Evolutionary conservation across 2,888 invertebrate species (phyloP), one percentile per base, ranked within the genome.

Genomic region (Drosophila macrothrix): DNA sequence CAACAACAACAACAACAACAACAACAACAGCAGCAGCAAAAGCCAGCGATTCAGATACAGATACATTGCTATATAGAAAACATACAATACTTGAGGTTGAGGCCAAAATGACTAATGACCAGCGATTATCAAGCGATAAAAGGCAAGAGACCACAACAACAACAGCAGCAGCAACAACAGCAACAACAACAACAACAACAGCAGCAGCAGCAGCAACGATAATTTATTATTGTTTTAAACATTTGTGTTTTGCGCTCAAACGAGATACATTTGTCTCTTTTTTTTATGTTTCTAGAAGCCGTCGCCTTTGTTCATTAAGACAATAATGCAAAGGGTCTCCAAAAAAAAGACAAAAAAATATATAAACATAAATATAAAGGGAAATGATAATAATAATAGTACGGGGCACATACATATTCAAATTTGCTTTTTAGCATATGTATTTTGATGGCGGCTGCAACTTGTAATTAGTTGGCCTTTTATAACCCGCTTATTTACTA

Each of bases 31-130:
- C 84, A 80, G 16, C 69, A 67, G 55, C 61, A 46, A 55, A 33
- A 61, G 60, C 76, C 62, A 50, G 69, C 70, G 70, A 63, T 75
- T 75, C 77, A 85, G 73, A 90, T 84, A 84, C 88, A 84, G 86
- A 83, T 88, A 88, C 82, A 83, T 87, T 87, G 82, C 63, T 78
- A 71, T 87, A 88, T 86, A 87, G 89, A 83, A 88, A 78, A 84
- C 80, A 82, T 71, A 85, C 85, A 84, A 90, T 87, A 87, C 90
- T 90, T 85, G 78, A 85, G 90, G 84, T 85, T 90, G 83, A 90
- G 85, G 79, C 89, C 91, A 85, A 89, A 91, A 92, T 92, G 92
- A 92, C 91, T 91, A 92, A 92, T 92, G 92, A 87, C 87, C 90
- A 88, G 88, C 91, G 91, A 92, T 92, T 91, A 92, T 91, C 91